Conservation (phyloP, 2,888 invertebrate species). For the Drosophila kanekoi region DNA sequence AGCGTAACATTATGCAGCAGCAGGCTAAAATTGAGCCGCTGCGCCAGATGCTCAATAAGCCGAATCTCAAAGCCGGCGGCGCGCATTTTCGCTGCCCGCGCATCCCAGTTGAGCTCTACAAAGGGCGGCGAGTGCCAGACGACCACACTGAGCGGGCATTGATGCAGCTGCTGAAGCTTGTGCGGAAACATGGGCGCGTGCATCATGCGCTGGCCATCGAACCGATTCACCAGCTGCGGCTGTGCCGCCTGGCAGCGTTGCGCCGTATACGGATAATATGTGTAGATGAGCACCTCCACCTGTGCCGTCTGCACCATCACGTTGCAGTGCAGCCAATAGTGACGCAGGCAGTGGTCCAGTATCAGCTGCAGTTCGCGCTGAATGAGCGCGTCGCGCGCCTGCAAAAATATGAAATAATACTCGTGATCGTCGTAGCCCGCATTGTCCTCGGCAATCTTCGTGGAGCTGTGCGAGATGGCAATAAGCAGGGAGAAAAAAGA, state of each 20-base stretch:
- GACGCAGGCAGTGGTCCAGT: slow-evolving; percentile 67
- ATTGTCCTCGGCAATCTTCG: slow-evolving; percentile 58
- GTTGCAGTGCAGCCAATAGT: slow-evolving; percentile 76
- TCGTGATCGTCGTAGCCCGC: slow-evolving; percentile 66
- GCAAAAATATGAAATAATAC: slow-evolving; percentile 77
- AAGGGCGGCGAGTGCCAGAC: slow-evolving; percentile 67
- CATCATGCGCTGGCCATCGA: slow-evolving; percentile 48
- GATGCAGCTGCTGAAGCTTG: slow-evolving; percentile 67
- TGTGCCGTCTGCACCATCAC: slow-evolving; percentile 72
- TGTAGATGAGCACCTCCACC: slow-evolving; percentile 71
- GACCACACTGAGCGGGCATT: slow-evolving; percentile 58
- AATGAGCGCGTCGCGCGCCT: slow-evolving; percentile 50
- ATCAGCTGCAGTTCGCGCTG: slow-evolving; percentile 60
- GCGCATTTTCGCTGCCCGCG: neutral
- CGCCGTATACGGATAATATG: slow-evolving; percentile 70
- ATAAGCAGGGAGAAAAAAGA: too few relatives aligned
- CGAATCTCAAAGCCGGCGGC: slow-evolving; percentile 66
- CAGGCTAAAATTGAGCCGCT: slow-evolving; percentile 65
- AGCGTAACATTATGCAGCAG: slow-evolving; percentile 32
- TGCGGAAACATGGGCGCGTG: slow-evolving; percentile 61
- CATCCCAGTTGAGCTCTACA: slow-evolving; percentile 35
- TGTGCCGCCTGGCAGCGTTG: slow-evolving; percentile 49
- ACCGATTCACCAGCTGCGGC: slow-evolving; percentile 62
- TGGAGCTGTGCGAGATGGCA: slow-evolving; percentile 27
- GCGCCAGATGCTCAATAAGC: slow-evolving; percentile 60